Evolutionary conservation across 92 coral and sea anemone species (phyloP), one percentile per base, ranked within the genome.

Genomic region (Plumapathes pennacea): DNA sequence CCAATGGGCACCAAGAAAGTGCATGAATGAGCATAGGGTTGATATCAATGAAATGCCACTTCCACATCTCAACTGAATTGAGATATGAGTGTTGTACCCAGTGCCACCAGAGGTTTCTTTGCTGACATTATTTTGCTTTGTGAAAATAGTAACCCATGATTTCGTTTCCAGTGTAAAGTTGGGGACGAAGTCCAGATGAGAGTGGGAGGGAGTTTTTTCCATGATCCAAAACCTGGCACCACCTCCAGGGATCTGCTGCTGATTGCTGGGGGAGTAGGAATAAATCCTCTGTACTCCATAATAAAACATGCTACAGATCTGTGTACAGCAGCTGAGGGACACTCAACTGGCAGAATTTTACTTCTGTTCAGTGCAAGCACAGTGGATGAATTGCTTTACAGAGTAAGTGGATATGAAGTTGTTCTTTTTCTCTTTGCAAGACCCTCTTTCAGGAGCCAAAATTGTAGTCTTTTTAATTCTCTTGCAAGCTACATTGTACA

Each of bases 241-340:
- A 10, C 40, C 26, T 59, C 52, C 14, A 57, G 68, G 10, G 68
- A 88, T 55, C 42, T 91, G 33, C 64, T 91, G 54, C 74, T 91
- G n/a, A 46, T 91, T 32, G 97, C 96, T 58, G 97, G 97, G 29
- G 97, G 97, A 42, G 97, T 91, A 38, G 97, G 97, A 18, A 84
- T 91, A 10, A 91, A 91, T 56, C 97, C 97, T 22, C 39, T 91
- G 53, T 84, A 82, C 50, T 91, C 97, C 65, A 84, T 91, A 55
- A 33, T 83, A 21, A 71, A 65, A 60, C 78, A 71, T 51, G 69
- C 77, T 21, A 49, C 62, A 19, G 82, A 71, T 64, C 31, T 54
- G 17, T 33, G 43, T 33, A 59, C 49, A 20, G 81, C 48, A 25
- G 6, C 46, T 17, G 21, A 15, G 19, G 15, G 18, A 27, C 30